Conservation (phyloP, 2,888 invertebrate genomes). For the Maniola hyperantus region DNA sequence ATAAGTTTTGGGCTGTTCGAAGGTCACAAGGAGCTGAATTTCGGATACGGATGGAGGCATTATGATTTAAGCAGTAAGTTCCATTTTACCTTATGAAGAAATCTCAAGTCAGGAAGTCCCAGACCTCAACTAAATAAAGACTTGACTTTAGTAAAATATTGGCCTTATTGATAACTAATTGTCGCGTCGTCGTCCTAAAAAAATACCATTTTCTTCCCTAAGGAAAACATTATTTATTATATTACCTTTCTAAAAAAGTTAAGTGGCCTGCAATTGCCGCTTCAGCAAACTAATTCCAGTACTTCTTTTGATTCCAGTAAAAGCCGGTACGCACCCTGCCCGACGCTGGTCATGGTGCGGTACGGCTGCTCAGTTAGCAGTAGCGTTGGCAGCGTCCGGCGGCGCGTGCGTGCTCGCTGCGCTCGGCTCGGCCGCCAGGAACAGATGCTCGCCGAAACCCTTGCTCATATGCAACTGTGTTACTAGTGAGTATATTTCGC, state of each 20-base stretch:
- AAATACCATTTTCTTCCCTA: too few relatives aligned
- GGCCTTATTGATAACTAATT: too few relatives aligned
- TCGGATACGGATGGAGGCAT: constrained; percentile 89
- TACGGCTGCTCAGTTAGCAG: constrained; percentile 86
- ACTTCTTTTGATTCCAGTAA: constrained; percentile 56
- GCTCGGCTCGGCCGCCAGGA: constrained; percentile 90
- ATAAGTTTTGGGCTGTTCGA: constrained; percentile 94
- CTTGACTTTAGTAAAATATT: too few relatives aligned
- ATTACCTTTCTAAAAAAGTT: too few relatives aligned
- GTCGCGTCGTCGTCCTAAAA: too few relatives aligned
- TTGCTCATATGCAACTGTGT: constrained; percentile 89
- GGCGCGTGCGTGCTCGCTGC: constrained; percentile 89
- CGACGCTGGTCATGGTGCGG: constrained; percentile 89
- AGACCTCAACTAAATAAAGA: too few relatives aligned
- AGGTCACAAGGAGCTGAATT: constrained; percentile 91
- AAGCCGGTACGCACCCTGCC: constrained; percentile 79
- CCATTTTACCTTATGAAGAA: background rate
- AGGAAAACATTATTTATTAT: too few relatives aligned
- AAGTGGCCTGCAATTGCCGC: too few relatives aligned
- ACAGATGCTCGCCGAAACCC: constrained; percentile 84
- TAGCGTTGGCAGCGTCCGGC: constrained; percentile 87
- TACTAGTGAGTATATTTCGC: constrained; percentile 83
- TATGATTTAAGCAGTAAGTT: constrained; percentile 89
- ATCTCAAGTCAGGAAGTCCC: background rate
- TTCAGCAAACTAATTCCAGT: too few relatives aligned